Conservation (phyloP, 2,113 vertebrate species). For the Accipiter virgatus region DNA sequence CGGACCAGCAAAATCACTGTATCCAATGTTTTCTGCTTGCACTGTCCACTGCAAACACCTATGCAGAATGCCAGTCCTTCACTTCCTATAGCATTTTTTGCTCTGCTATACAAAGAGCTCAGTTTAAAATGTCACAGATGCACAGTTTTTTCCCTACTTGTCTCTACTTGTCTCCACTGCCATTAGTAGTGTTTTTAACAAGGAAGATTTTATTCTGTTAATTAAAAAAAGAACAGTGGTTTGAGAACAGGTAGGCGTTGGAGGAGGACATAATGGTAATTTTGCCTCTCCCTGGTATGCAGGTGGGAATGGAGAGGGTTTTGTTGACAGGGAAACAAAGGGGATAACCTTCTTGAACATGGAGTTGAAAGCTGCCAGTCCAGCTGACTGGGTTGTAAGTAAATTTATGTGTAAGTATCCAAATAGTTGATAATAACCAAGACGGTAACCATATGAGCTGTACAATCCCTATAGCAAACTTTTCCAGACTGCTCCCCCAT, state of each 20-base stretch:
- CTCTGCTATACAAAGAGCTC: neutral
- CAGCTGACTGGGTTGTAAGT: neutral
- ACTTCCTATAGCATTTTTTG: neutral
- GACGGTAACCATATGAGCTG: neutral
- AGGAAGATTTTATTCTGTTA: neutral
- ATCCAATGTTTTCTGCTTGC: neutral
- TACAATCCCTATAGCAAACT: neutral
- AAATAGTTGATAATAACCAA: neutral
- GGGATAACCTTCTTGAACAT: neutral
- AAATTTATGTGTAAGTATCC: neutral
- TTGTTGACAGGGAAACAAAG: neutral
- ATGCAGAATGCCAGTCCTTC: neutral
- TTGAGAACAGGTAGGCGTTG: neutral
- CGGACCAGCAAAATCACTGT: neutral
- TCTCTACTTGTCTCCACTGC: neutral
- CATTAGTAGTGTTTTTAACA: neutral
- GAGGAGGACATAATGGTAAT: neutral
- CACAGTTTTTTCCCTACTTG: neutral
- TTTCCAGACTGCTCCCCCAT: neutral
- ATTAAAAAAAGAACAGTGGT: neutral
- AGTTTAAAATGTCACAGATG: neutral
- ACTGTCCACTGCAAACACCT: neutral
- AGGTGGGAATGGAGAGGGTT: neutral
- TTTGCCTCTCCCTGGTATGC: neutral
- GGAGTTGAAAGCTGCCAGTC: neutral